phyloP scores from a whole-genome alignment of 2,113 vertebrate species.

The Hippocampus comes region DNA sequence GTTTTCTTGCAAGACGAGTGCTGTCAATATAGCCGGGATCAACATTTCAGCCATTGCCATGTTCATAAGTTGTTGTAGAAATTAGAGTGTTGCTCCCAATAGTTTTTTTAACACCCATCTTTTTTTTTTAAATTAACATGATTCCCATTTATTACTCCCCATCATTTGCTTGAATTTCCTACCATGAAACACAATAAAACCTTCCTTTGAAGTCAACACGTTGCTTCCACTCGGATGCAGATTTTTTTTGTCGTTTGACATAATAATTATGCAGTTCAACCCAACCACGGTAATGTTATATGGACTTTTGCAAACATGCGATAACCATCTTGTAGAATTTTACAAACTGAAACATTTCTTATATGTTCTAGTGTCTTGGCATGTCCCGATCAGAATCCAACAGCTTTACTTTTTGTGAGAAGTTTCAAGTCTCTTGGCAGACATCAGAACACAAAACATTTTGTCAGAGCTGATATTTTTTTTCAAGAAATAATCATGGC shows the following conservation, averaged over 20 bases:
- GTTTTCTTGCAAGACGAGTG: slow-evolving; percentile 12
- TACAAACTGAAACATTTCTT: not conserved
- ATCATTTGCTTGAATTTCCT: not conserved
- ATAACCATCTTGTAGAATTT: not conserved
- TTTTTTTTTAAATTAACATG: not conserved
- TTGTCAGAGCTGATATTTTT: not conserved
- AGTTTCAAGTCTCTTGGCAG: not conserved
- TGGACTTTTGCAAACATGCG: not conserved
- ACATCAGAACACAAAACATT: not conserved
- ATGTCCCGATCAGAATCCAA: not conserved
- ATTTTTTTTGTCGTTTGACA: not conserved
- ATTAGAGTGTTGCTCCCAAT: not conserved
- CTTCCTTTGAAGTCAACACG: not conserved
- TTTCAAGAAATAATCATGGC: not conserved
- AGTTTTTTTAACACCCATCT: not conserved
- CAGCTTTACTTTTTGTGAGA: not conserved
- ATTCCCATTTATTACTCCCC: not conserved
- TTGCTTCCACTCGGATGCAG: not conserved
- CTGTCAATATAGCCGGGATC: slow-evolving; percentile 2
- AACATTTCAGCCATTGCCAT: slow-evolving; percentile 9
- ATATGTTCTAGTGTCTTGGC: not conserved
- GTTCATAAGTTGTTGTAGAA: slow-evolving; percentile 2
- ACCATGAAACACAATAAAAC: not conserved
- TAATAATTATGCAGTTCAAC: not conserved
- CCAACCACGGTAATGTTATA: too few relatives aligned